Conservation (phyloP, 2,113 vertebrate genomes). For the Patagioenas fasciata region DNA sequence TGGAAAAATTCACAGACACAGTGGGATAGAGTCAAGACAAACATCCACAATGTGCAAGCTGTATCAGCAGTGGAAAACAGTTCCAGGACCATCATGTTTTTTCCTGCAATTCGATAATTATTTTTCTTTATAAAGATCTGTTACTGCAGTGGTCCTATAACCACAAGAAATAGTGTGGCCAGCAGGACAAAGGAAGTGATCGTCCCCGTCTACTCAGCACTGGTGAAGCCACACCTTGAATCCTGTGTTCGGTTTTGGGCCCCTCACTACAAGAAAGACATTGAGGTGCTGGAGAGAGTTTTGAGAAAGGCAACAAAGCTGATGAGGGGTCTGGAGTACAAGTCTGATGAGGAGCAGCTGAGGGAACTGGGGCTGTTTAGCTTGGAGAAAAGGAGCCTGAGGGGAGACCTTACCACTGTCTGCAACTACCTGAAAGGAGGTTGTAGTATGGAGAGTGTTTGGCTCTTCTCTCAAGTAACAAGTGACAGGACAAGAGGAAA, state of each 20-base stretch:
- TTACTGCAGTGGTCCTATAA: neutral
- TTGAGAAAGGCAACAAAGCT: neutral
- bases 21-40: neutral
- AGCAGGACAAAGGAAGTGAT: neutral
- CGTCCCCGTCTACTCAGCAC: accelerated
- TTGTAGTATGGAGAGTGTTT: no score
- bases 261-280: neutral
- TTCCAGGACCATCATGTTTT: neutral
- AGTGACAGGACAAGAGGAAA: neutral
- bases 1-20: neutral
- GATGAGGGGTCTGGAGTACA: neutral
- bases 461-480: neutral
- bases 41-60: neutral
- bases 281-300: accelerated
- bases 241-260: neutral
- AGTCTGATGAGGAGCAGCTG: neutral
- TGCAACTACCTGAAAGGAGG: neutral
- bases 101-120: neutral
- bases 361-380: neutral
- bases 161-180: neutral
- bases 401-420: neutral
- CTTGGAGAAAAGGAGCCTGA: neutral
- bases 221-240: accelerated
- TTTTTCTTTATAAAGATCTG: neutral
- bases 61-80: neutral